A percentile compares a stretch with the other conserved stretches of the same genome.
Evolutionary conservation across 2,888 invertebrate species (phyloP).

Genomic region (Auanema sp.): DNA sequence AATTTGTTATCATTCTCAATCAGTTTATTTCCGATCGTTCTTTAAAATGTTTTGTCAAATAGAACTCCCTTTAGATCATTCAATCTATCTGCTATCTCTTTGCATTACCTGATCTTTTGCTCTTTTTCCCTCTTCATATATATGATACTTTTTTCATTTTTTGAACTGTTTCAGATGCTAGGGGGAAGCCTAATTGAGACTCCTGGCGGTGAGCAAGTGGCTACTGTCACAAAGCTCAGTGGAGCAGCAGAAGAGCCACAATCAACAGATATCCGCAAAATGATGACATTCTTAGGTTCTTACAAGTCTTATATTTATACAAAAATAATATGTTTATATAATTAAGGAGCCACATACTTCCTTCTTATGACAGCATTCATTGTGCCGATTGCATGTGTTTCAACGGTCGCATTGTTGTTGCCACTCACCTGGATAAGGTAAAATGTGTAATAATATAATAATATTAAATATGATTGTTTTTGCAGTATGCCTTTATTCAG

Average conservation of each 20-base stretch:
- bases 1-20: too few relatives aligned
- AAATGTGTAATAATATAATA: not conserved
- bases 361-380: slow-evolving; percentile 56
- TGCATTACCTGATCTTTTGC: too few relatives aligned
- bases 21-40: too few relatives aligned
- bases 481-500: slow-evolving; percentile 52
- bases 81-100: too few relatives aligned
- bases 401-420: slow-evolving; percentile 43
- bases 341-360: slow-evolving; percentile 53
- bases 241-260: slow-evolving; percentile 18
- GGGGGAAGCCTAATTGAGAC: slow-evolving; percentile 19
- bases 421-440: slow-evolving; percentile 54
- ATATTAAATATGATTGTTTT: slow-evolving; percentile 1
- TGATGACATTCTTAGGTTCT: slow-evolving; percentile 20
- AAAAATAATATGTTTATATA: not conserved
- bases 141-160: too few relatives aligned
- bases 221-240: slow-evolving; percentile 18
- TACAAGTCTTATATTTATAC: not conserved
- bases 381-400: slow-evolving; percentile 56
- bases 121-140: too few relatives aligned
- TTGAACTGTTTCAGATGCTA: slow-evolving; percentile 15
- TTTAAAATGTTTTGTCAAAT: too few relatives aligned
- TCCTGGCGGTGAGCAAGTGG: slow-evolving; percentile 11
- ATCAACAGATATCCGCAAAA: slow-evolving; percentile 21
- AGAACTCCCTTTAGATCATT: too few relatives aligned